phyloP scores from a whole-genome alignment of 2,888 invertebrate genomes.

The Meliscaeva auricollis region DNA sequence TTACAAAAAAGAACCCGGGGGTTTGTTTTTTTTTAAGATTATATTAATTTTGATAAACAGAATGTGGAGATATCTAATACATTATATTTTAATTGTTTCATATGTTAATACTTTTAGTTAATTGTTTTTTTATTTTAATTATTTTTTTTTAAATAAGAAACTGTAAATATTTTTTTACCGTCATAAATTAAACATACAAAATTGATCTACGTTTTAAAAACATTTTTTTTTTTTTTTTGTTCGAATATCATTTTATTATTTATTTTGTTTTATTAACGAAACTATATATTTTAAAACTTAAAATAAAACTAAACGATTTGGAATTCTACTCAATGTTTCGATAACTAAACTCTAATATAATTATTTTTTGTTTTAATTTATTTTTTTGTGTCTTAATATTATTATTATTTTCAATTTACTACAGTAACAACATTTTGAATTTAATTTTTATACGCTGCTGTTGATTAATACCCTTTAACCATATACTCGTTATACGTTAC shows the following conservation, averaged over 20 bases:
- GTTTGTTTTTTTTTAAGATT: not conserved
- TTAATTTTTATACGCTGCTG: conserved; percentile 62
- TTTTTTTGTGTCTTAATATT: conserved; percentile 8
- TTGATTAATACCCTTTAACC: conserved; percentile 78
- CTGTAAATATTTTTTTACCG: not conserved
- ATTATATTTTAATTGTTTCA: conserved; percentile 23
- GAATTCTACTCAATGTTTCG: conserved; percentile 45
- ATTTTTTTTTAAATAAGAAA: not conserved
- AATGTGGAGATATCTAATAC: conserved; percentile 15
- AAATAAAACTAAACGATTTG: conserved; percentile 49
- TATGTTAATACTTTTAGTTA: conserved; percentile 34
- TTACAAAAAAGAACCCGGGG: not conserved
- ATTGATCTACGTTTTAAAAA: conserved; percentile 23
- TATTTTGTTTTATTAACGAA: conserved; percentile 18
- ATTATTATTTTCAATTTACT: conserved; percentile 73
- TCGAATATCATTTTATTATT: conserved; percentile 17
- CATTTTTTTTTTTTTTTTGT: not conserved
- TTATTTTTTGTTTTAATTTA: conserved; percentile 15
- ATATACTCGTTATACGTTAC: conserved; percentile 82
- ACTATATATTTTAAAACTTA: conserved; percentile 20
- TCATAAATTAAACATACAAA: conserved; percentile 22
- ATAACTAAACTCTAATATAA: conserved; percentile 48
- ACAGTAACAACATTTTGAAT: conserved; percentile 73
- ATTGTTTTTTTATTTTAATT: conserved; percentile 6
- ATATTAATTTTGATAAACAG: conserved; percentile 24